phyloP scores from a whole-genome alignment of 2,888 invertebrate species.

The Lasioglossum leucozonium region DNA sequence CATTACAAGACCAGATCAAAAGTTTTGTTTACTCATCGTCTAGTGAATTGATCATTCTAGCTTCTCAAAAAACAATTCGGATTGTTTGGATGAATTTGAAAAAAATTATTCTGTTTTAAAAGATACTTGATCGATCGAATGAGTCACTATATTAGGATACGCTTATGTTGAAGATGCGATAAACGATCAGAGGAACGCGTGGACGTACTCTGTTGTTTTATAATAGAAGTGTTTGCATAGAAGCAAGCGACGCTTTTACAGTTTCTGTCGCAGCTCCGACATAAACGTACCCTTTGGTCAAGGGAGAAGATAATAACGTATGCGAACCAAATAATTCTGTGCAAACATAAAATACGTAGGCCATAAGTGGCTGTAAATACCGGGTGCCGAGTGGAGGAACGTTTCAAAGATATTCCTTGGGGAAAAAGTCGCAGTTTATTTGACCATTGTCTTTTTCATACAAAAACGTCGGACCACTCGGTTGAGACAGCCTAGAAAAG shows the following conservation, averaged over 20 bases:
- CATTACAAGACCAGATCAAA: not conserved
- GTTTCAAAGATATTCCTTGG: not conserved
- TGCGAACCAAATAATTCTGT: slow-evolving; percentile 14
- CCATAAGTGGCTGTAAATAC: slow-evolving; percentile 28
- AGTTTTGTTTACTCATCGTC: not conserved
- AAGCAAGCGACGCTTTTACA: too few relatives aligned
- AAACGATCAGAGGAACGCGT: not conserved
- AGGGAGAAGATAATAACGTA: slow-evolving; percentile 14
- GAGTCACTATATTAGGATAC: not conserved
- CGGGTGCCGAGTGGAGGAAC: not conserved
- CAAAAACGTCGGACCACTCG: slow-evolving; percentile 6
- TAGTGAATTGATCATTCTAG: not conserved
- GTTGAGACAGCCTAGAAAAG: slow-evolving; percentile 7
- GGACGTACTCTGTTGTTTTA: not conserved
- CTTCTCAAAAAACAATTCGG: not conserved
- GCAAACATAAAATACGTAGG: slow-evolving; percentile 49
- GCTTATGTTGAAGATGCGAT: not conserved
- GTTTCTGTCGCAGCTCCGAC: not conserved
- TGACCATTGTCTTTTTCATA: not conserved
- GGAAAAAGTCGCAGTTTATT: not conserved
- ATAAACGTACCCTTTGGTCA: not conserved
- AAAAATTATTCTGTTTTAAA: not conserved
- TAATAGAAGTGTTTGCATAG: not conserved
- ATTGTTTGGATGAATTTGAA: not conserved
- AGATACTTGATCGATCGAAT: not conserved